Conservation (phyloP, 1,140 invertebrate species). For the Drosophila setifemur region DNA sequence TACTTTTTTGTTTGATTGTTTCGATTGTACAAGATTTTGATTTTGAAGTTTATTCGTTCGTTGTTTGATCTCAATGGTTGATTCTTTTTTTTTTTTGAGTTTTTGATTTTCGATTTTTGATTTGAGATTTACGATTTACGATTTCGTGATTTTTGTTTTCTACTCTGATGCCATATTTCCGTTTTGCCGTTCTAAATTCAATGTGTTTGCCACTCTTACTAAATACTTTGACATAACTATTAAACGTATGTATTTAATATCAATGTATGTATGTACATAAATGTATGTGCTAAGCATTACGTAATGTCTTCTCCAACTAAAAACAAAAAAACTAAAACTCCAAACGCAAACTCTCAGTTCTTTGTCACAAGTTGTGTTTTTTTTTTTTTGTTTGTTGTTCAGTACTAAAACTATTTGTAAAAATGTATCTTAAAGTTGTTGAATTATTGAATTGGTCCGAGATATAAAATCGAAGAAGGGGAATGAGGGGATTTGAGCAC, state of each 20-base stretch:
- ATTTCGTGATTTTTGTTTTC: conserved; percentile 6
- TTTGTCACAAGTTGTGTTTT: conserved; percentile 8
- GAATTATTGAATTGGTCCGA: conserved; percentile 1
- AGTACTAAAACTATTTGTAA: conserved; percentile 1
- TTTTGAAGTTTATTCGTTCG: neutral
- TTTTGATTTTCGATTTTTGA: neutral
- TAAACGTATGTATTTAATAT: conserved; percentile 44
- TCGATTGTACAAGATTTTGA: conserved; percentile 8
- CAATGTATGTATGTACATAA: conserved; percentile 61
- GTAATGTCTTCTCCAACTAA: conserved; percentile 50
- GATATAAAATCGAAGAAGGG: neutral
- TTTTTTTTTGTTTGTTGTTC: conserved; percentile 6
- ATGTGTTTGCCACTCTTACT: conserved; percentile 39
- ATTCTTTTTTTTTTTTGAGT: neutral
- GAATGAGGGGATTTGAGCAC: neutral
- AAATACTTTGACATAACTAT: conserved; percentile 39
- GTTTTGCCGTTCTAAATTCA: conserved; percentile 34
- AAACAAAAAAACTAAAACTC: neutral
- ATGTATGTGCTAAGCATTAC: conserved; percentile 68
- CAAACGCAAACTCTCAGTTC: too few relatives aligned
- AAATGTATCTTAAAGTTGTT: neutral
- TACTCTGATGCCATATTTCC: conserved; percentile 26
- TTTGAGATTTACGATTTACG: conserved; percentile 20
- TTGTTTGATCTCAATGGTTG: neutral
- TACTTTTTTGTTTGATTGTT: conserved; percentile 3